Percentiles rank a stretch among this genome's conserved stretches.
Evolutionary conservation across 35 echinoderm and acorn worm genomes (phyloP).

Genomic region (Heliocidaris tuberculata): DNA sequence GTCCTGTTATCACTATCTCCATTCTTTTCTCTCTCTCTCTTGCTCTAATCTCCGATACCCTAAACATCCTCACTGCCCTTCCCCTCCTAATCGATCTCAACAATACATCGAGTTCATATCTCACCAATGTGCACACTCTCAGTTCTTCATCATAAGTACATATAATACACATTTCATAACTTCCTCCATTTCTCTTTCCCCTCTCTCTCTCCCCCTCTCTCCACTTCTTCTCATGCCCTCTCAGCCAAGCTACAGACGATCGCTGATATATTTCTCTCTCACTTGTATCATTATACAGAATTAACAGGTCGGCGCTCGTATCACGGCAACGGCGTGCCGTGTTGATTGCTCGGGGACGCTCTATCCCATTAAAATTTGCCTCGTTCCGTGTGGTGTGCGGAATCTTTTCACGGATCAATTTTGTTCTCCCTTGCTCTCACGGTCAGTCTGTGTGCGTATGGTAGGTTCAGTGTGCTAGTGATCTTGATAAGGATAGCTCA

Average conservation of each 20-base stretch:
- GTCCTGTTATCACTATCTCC: too few species aligned
- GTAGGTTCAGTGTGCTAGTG: not conserved
- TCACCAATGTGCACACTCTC: too few species aligned
- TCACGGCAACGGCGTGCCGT: constrained; percentile 31
- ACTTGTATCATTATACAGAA: constrained; percentile 31
- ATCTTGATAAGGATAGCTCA: not conserved
- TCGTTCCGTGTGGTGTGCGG: not conserved
- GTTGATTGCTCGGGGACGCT: constrained; percentile 2
- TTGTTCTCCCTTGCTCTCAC: not conserved
- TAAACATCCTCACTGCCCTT: too few species aligned
- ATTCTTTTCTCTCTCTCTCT: too few species aligned
- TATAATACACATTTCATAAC: too few species aligned
- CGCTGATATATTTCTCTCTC: not conserved
- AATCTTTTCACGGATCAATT: not conserved
- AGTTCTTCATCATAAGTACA: too few species aligned
- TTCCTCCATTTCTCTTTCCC: too few species aligned
- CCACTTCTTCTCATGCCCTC: not conserved
- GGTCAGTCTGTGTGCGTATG: not conserved
- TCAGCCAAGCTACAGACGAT: not conserved
- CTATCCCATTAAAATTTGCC: constrained; percentile 33
- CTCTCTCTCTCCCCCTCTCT: not conserved
- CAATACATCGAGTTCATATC: too few species aligned
- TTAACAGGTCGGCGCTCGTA: constrained; percentile 30
- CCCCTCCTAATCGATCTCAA: too few species aligned
- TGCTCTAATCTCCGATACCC: too few species aligned